phyloP scores from a whole-genome alignment of 2,888 invertebrate genomes.

The Rhopalosiphum nymphaeae region DNA sequence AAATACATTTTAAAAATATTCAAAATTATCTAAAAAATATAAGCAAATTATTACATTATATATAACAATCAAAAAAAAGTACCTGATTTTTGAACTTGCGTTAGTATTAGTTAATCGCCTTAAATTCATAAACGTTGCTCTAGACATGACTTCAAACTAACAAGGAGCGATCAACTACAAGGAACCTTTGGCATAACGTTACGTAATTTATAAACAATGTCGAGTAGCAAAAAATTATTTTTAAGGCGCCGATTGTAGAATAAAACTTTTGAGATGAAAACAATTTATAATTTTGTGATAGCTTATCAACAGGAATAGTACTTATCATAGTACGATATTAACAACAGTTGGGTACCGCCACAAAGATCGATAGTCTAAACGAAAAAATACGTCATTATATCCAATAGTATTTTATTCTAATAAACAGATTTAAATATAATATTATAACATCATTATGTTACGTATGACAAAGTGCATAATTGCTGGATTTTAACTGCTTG shows the following conservation, averaged over 20 bases:
- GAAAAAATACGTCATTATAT: not conserved
- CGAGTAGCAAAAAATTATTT: not conserved
- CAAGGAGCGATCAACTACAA: not conserved
- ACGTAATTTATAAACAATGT: slow-evolving; percentile 12
- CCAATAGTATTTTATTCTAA: not conserved
- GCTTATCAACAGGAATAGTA: not conserved
- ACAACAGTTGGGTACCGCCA: not conserved
- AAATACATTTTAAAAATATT: not conserved
- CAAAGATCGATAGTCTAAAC: not conserved
- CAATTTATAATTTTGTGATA: slow-evolving; percentile 2
- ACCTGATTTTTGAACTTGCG: slow-evolving; percentile 43
- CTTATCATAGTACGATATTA: not conserved
- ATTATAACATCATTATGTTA: no score
- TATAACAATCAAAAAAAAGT: slow-evolving; percentile 56
- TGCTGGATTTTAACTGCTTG: not conserved
- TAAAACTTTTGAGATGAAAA: not conserved
- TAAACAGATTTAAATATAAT: not conserved
- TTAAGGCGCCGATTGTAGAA: not conserved
- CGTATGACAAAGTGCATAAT: not conserved
- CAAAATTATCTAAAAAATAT: not conserved
- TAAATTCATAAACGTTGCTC: slow-evolving; percentile 9
- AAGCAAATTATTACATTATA: not conserved
- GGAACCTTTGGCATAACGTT: slow-evolving; percentile 3
- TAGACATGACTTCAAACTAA: slow-evolving; percentile 34
- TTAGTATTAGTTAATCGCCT: slow-evolving; percentile 12